A percentile compares a stretch with the other conserved stretches of the same genome.
phyloP scores from a whole-genome alignment of 2,797 vertebrate species.

The Agapornis canus region DNA sequence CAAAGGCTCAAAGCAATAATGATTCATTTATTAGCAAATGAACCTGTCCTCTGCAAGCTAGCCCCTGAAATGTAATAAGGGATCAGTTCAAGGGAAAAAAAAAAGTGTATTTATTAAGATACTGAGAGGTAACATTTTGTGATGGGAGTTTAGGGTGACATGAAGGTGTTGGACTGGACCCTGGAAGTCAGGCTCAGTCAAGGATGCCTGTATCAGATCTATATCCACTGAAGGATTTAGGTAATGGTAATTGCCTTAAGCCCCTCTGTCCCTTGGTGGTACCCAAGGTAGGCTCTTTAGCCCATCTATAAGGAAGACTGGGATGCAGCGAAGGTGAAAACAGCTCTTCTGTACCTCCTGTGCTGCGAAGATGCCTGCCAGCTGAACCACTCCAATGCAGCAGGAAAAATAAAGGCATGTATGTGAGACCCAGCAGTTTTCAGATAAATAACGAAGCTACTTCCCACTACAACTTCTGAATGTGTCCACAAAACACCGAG shows the following conservation, averaged over 20 bases:
- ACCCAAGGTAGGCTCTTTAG: background rate
- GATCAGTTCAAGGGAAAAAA: background rate
- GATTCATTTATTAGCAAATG: slow-evolving; percentile 69
- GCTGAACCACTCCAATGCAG: background rate
- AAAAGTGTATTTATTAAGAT: background rate
- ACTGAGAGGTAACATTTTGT: background rate
- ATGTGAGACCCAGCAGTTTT: too few species aligned
- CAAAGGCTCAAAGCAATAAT: slow-evolving; percentile 65
- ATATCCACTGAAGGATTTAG: background rate
- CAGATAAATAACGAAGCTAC: background rate
- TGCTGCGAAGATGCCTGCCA: background rate
- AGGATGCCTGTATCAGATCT: background rate
- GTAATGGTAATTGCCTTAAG: background rate
- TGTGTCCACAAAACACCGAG: background rate
- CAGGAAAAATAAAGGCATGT: background rate
- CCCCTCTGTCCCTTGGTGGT: background rate
- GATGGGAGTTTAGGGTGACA: background rate
- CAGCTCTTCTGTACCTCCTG: background rate
- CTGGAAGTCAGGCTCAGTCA: background rate
- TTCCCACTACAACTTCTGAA: background rate
- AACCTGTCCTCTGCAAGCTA: slow-evolving; percentile 49
- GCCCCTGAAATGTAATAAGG: slow-evolving; percentile 1
- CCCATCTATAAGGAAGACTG: fast-evolving
- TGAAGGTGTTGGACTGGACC: background rate
- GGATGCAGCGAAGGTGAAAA: background rate